Evolutionary conservation across 2,113 vertebrate genomes (phyloP), one percentile per base, ranked within the genome.

Genomic region (Centropus bengalensis): DNA sequence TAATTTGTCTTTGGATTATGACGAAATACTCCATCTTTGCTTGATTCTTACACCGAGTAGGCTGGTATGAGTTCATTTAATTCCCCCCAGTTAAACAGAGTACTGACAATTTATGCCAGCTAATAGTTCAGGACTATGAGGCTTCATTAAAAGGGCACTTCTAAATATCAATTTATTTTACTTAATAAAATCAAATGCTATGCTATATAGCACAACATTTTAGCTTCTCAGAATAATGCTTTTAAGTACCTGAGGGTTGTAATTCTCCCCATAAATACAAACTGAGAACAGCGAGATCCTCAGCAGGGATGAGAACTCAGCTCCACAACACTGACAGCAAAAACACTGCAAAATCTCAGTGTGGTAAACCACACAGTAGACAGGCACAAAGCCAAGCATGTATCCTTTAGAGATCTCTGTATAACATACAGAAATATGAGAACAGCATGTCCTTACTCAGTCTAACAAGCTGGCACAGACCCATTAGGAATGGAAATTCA

Each of bases 361-460:
- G 7, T 56, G 45, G 67, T 80, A 89, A 95, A 67, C 69, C 62
- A 67, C 64, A 81, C 85, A 75, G 60, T 11, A 60, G 90, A 7
- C 38, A 86, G 94, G 83, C 86, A 89, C 21, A 6, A 40, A 93
- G 84, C 83, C 89, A 93, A 33, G 82, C 70, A 47, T 49, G 66
- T 52, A 66, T 94, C 76, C 60, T 91, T 94, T 42, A 45, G 87
- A 80, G 63, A 93, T 38, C 45, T 67, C 49, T 12, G 92, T 82
- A 67, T 75, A 93, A 94, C 32, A 66, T 14, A 75, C 38, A 93
- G 54, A 81, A 82, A 93, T 32, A 47, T 26, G 83, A 91, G 86
- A 93, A 95, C 73, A 93, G 24, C n/a, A 26, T 55, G 59, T 95
- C 95, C 93, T 77, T 79, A 68, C 82, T 84, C 87, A 82, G 33